Evolutionary conservation across 2,113 vertebrate species (phyloP).

Genomic region (Nyctereutes procyonoides): DNA sequence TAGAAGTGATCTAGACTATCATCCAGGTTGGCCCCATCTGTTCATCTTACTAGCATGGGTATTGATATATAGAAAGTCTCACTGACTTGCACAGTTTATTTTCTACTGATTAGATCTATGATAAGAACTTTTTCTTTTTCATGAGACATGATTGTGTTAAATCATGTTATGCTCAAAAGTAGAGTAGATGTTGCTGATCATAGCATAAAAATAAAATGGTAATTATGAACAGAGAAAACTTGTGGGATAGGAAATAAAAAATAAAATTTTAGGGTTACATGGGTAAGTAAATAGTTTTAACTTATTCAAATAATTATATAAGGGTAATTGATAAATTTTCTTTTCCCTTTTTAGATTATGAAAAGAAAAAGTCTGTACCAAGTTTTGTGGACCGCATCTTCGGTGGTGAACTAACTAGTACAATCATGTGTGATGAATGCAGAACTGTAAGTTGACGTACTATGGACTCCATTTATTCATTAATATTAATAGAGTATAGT

Average conservation of each 20-base stretch:
- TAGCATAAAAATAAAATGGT: neutral
- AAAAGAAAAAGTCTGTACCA: conserved; percentile 90
- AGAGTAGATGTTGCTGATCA: neutral
- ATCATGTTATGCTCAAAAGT: neutral
- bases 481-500: neutral
- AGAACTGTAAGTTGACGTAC: conserved; percentile 89
- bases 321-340: neutral
- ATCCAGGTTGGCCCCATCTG: neutral
- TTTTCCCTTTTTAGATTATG: conserved; percentile 89
- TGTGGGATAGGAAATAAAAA: conserved; percentile 23
- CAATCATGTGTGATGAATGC: conserved; percentile 97
- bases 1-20: neutral
- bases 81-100: neutral
- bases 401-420: conserved; percentile 96
- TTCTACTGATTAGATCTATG: neutral
- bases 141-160: neutral
- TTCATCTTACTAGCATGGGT: neutral
- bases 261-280: conserved; percentile 24
- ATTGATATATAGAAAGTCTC: neutral
- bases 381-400: conserved; percentile 96
- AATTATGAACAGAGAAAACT: conserved; percentile 16
- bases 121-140: neutral
- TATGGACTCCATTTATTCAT: neutral
- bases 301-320: neutral
- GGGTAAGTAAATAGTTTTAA: conserved; percentile 43